Conservation (phyloP, 64 coral and sea anemone genomes). For the Porites lutea region DNA sequence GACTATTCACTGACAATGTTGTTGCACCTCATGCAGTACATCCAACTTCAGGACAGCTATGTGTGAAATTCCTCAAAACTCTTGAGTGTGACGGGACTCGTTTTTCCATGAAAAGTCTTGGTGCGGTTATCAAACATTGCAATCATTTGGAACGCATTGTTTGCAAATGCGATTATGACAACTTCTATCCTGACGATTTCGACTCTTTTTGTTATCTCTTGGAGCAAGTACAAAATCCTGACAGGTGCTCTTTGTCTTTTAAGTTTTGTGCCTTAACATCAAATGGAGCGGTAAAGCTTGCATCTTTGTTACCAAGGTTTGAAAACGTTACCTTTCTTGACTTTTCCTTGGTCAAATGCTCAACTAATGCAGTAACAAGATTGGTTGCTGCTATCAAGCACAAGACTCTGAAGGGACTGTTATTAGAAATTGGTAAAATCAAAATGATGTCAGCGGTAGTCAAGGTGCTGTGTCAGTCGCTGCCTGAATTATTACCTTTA, state of each 20-base stretch:
- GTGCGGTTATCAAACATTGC: background rate
- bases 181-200: too few species aligned
- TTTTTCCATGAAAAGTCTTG: background rate
- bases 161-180: too few species aligned
- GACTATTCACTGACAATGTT: background rate
- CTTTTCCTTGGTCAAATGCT: background rate
- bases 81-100: background rate
- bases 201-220: too few species aligned
- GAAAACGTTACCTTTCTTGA: background rate
- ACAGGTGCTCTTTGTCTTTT: too few species aligned
- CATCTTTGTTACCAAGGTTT: conserved; percentile 5
- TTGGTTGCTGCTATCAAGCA: background rate
- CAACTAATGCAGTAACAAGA: background rate
- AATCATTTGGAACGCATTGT: background rate
- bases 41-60: background rate
- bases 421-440: background rate
- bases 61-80: conserved; percentile 12
- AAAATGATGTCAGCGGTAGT: background rate
- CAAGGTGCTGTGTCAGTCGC: background rate
- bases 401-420: background rate
- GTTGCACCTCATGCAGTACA: background rate
- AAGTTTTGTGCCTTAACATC: background rate
- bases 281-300: background rate
- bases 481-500: background rate
- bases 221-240: too few species aligned